Percentiles rank a stretch among this genome's conserved stretches.
Evolutionary conservation across 2,888 invertebrate species (phyloP).

Genomic region (Acleris holmiana): DNA sequence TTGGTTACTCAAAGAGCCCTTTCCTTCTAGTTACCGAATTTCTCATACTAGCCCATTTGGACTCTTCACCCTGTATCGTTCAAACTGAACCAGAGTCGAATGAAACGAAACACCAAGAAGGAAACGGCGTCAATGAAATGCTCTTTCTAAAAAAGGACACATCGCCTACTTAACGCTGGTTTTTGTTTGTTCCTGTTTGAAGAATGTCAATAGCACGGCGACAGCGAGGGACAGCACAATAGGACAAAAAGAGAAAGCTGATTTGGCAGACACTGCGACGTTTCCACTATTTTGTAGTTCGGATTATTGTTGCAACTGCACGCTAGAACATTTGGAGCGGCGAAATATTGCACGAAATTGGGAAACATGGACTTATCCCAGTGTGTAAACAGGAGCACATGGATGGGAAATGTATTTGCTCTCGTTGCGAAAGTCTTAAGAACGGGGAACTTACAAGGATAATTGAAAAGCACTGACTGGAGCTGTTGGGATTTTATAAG

Average conservation of each 20-base stretch:
- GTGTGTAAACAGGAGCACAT: too few species aligned
- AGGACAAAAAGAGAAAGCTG: conserved; percentile 24
- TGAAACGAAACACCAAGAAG: conserved; percentile 1
- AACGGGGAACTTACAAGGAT: too few species aligned
- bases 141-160: conserved; percentile 3
- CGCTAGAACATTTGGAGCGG: conserved; percentile 13
- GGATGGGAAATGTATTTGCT: too few species aligned
- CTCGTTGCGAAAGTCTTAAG: too few species aligned
- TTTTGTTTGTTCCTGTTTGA: conserved; percentile 23
- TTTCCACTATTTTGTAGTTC: conserved; percentile 21
- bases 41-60: too few species aligned
- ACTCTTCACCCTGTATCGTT: too few species aligned
- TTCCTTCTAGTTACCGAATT: too few species aligned
- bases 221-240: conserved; percentile 20
- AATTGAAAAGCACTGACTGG: too few species aligned
- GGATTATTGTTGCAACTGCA: conserved; percentile 27
- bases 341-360: background rate
- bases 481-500: too few species aligned
- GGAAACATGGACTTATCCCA: background rate
- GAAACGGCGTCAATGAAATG: conserved; percentile 4
- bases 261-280: conserved; percentile 12
- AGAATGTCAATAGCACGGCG: conserved; percentile 32
- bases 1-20: too few species aligned
- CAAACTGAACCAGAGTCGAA: background rate
- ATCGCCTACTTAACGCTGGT: conserved; percentile 4